Evolutionary conservation across 1,140 invertebrate species (phyloP).

Genomic region (Euwallacea similis): DNA sequence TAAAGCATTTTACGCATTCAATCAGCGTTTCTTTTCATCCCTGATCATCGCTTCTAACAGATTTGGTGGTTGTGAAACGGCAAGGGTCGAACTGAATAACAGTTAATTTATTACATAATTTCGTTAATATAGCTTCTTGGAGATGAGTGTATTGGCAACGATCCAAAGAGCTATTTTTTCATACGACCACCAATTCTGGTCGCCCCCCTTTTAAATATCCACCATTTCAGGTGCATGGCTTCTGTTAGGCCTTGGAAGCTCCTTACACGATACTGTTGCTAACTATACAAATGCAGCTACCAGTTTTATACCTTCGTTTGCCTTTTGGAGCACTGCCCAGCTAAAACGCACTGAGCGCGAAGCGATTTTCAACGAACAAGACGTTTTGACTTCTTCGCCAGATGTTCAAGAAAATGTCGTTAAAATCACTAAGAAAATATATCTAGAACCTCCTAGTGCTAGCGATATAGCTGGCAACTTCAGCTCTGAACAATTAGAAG

Average conservation of each 20-base stretch:
- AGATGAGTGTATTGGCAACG: too few species aligned
- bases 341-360: background rate
- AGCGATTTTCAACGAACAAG: background rate
- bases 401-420: constrained; percentile 22
- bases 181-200: constrained; percentile 11
- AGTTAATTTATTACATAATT: background rate
- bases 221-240: constrained; percentile 43
- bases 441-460: constrained; percentile 28
- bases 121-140: too few species aligned
- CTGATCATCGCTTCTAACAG: constrained; percentile 12
- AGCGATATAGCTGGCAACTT: constrained; percentile 41
- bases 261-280: constrained; percentile 30
- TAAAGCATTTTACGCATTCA: constrained; percentile 2
- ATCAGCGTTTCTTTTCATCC: constrained; percentile 12
- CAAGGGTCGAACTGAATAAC: constrained; percentile 22
- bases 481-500: constrained; percentile 51
- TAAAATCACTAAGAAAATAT: constrained; percentile 35
- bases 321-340: background rate
- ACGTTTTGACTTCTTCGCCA: background rate
- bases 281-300: constrained; percentile 22
- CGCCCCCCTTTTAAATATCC: background rate
- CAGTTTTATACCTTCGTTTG: background rate
- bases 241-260: constrained; percentile 34
- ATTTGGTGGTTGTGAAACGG: constrained; percentile 27
- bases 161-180: background rate